Percentiles rank a stretch among this genome's conserved stretches.
phyloP scores from a whole-genome alignment of 2,797 vertebrate species.

The Vipera latastei region DNA sequence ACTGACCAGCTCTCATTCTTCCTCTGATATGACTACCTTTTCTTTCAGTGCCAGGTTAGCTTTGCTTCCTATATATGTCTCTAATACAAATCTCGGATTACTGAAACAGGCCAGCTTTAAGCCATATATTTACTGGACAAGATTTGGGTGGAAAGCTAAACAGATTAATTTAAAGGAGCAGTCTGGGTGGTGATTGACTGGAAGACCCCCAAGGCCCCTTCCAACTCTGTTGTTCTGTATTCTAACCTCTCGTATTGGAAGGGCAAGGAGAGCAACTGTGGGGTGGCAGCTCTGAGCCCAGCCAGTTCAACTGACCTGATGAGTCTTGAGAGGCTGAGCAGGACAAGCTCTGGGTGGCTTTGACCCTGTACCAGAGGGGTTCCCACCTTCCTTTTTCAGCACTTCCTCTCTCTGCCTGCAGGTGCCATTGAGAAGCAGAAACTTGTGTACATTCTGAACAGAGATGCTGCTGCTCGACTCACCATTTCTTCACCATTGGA shows the following conservation, averaged over 20 bases:
- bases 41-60: background rate
- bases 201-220: background rate
- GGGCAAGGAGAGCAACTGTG: background rate
- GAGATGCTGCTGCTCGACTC: conserved; percentile 93
- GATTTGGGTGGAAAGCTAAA: background rate
- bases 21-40: background rate
- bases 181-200: background rate
- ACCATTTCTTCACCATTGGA: conserved; percentile 97
- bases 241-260: background rate
- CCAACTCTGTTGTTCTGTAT: background rate
- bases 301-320: background rate
- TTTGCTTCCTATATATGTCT: background rate
- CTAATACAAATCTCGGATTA: background rate
- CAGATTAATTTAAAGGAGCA: background rate
- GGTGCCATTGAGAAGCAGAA: conserved; percentile 99
- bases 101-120: background rate
- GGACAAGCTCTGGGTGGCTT: background rate
- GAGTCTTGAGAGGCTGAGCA: background rate
- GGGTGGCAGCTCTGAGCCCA: background rate
- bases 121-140: background rate
- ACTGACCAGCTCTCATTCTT: background rate
- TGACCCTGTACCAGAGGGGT: too few species aligned
- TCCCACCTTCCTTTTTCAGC: background rate
- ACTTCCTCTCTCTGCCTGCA: conserved; percentile 46
- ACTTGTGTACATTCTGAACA: conserved; percentile 96